phyloP scores from a whole-genome alignment of 1,140 invertebrate genomes.

The Wiebesia pumilae region DNA sequence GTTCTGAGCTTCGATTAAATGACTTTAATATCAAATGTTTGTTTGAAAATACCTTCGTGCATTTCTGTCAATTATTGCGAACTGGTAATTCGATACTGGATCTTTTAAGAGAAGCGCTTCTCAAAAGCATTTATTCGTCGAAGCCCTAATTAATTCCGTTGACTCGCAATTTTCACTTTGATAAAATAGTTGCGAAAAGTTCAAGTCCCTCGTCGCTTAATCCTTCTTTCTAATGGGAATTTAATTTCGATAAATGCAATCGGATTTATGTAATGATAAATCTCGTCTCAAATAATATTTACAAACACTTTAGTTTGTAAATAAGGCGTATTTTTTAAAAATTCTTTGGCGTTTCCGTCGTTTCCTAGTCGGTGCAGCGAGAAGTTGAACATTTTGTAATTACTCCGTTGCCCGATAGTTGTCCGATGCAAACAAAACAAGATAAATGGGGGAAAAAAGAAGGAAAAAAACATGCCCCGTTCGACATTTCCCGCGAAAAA shows the following conservation, averaged over 20 bases:
- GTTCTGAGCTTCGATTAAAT: too few species aligned
- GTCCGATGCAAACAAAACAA: constrained; percentile 25
- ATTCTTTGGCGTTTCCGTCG: neutral
- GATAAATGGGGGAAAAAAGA: neutral
- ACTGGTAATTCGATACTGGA: neutral
- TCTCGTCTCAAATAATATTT: neutral
- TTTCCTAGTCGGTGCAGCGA: neutral
- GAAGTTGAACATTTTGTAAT: constrained; percentile 41
- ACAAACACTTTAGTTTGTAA: too few species aligned
- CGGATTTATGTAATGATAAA: neutral
- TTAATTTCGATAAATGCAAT: neutral
- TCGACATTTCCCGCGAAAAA: constrained; percentile 48
- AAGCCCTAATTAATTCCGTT: neutral
- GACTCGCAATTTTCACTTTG: neutral
- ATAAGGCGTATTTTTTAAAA: constrained; percentile 13
- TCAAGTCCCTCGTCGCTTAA: too few species aligned
- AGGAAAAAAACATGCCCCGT: constrained; percentile 12
- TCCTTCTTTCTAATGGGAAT: neutral
- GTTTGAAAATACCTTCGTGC: too few species aligned
- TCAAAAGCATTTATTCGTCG: neutral
- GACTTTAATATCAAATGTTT: too few species aligned
- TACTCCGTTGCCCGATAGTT: neutral
- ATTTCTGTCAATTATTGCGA: neutral
- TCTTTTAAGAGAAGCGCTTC: neutral
- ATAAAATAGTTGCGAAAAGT: constrained; percentile 1